These are phyloP conservation scores for Stenchaetothrips biformis DNA, from an alignment of 2,888 invertebrate species.

Conservation along the genomic window DNA sequence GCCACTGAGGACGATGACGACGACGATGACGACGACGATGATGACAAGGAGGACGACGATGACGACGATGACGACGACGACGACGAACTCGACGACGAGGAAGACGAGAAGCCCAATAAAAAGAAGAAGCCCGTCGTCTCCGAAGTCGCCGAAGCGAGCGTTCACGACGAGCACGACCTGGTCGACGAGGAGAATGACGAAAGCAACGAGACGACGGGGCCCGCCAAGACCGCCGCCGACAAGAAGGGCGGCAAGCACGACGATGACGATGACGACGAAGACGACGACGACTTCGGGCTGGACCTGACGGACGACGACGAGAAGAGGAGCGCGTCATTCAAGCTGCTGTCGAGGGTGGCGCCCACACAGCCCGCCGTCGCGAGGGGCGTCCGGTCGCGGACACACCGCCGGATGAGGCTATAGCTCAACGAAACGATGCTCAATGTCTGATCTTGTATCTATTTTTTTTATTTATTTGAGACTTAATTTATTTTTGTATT, in stretches of 20 bases:
- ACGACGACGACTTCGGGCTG: slow-evolving; percentile 6
- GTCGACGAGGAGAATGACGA: not conserved
- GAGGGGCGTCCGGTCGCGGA: not conserved
- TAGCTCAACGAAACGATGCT: slow-evolving; percentile 15
- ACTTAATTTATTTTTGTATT: not conserved
- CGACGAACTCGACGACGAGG: slow-evolving; percentile 9
- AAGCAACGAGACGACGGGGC: not conserved
- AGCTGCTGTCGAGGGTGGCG: slow-evolving; percentile 2
- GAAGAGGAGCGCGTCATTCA: not conserved
- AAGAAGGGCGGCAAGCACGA: not conserved
- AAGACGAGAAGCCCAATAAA: slow-evolving; percentile 8
- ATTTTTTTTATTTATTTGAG: slow-evolving; percentile 5
- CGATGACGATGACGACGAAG: not conserved
- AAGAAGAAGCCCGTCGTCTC: slow-evolving; percentile 5
- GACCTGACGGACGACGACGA: slow-evolving; percentile 8
- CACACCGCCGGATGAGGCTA: slow-evolving; percentile 15
- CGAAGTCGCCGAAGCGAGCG: not conserved
- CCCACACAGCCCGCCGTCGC: not conserved
- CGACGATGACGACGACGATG: slow-evolving; percentile 51
- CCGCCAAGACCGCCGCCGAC: not conserved
- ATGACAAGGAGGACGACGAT: not conserved
- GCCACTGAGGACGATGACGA: slow-evolving; percentile 48
- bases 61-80: slow-evolving; percentile 1
- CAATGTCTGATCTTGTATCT: slow-evolving; percentile 13
- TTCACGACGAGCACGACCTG: not conserved